Conservation (phyloP, 2,797 vertebrate species). For the Oreortyx pictus region DNA sequence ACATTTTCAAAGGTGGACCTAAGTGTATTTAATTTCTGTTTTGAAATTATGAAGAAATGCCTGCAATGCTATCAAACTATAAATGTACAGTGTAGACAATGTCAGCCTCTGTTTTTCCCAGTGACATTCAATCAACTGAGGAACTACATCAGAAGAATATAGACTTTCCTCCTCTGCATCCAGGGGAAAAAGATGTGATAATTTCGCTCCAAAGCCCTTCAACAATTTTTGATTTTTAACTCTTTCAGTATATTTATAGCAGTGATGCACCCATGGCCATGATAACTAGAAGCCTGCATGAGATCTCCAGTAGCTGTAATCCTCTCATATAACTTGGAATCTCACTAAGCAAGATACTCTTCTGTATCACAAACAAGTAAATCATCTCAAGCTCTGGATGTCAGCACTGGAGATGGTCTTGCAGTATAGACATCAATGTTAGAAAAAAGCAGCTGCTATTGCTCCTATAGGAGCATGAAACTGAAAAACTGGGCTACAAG, state of each 20-base stretch:
- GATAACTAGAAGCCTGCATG: neutral
- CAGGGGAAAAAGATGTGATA: neutral
- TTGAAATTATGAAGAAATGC: neutral
- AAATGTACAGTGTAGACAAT: neutral
- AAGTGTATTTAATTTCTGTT: neutral
- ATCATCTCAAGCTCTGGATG: neutral
- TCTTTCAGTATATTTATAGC: neutral
- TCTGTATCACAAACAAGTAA: neutral
- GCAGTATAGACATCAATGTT: neutral
- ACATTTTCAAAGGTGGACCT: neutral
- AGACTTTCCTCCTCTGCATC: neutral
- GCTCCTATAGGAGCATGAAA: neutral
- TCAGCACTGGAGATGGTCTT: rapidly evolving
- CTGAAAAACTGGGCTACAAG: neutral
- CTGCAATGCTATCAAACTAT: neutral
- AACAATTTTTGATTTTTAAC: neutral
- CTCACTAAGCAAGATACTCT: neutral
- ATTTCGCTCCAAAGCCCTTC: neutral
- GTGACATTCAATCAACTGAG: neutral
- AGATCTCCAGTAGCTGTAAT: neutral
- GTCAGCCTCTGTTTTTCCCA: neutral
- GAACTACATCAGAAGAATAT: neutral
- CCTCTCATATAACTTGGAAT: neutral
- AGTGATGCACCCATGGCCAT: rapidly evolving
- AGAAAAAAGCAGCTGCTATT: neutral